phyloP scores from a whole-genome alignment of 2,888 invertebrate species.

The Spilarctia lutea region DNA sequence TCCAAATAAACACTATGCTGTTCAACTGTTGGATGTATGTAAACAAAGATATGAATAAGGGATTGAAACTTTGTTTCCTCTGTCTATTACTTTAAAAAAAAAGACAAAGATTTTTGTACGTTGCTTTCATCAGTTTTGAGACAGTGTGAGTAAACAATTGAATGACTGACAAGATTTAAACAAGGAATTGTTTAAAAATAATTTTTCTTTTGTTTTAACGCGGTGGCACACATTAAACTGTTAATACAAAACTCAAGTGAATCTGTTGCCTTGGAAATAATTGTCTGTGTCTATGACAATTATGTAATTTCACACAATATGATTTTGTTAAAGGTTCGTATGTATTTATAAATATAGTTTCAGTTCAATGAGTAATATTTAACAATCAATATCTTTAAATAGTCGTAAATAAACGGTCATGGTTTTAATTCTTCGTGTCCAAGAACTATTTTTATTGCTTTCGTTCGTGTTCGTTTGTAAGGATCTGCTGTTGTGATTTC shows the following conservation, averaged over 20 bases:
- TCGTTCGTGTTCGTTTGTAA: slow-evolving; percentile 1
- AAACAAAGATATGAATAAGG: slow-evolving; percentile 36
- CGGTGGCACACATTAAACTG: too few relatives aligned
- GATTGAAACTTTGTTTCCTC: slow-evolving; percentile 23
- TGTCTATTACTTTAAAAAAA: slow-evolving; percentile 3
- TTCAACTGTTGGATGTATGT: slow-evolving; percentile 42
- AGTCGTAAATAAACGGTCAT: background rate
- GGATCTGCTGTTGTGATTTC: background rate
- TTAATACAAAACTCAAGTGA: too few relatives aligned
- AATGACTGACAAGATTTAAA: background rate
- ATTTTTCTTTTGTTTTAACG: background rate
- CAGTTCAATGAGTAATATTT: background rate
- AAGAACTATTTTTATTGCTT: slow-evolving; percentile 9
- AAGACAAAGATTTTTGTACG: slow-evolving; percentile 1
- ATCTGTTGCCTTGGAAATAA: background rate
- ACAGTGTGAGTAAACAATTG: background rate
- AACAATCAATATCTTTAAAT: background rate
- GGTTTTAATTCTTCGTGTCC: slow-evolving; percentile 9
- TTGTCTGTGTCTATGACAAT: background rate
- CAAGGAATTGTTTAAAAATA: background rate
- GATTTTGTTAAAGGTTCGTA: background rate
- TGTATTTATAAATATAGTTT: background rate
- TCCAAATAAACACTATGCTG: slow-evolving; percentile 71
- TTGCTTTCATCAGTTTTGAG: background rate
- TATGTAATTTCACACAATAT: background rate